phyloP scores from a whole-genome alignment of 2,113 vertebrate species.

The Paramisgurnus dabryanus region DNA sequence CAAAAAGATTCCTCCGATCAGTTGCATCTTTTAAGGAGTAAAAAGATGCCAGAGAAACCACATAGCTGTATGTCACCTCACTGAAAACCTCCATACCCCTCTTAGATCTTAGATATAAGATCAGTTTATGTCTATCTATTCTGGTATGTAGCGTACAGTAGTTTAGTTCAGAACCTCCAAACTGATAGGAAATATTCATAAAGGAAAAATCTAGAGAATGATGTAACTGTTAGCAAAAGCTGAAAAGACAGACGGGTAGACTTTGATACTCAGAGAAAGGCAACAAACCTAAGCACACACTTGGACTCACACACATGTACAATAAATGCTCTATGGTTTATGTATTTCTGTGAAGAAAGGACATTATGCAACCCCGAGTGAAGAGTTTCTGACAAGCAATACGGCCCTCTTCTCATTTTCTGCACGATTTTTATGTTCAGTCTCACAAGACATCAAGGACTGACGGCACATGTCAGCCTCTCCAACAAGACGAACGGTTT shows the following conservation, averaged over 20 bases:
- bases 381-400: slow-evolving; percentile 36
- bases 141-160: slow-evolving; percentile 49
- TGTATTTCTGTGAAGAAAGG: slow-evolving; percentile 16
- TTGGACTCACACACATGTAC: slow-evolving; percentile 20
- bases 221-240: slow-evolving; percentile 26
- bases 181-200: slow-evolving; percentile 31
- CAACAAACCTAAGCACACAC: slow-evolving; percentile 44
- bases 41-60: background rate
- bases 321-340: slow-evolving; percentile 6
- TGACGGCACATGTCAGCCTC: background rate
- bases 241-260: background rate
- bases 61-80: background rate
- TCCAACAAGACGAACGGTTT: slow-evolving; percentile 34
- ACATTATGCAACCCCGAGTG: slow-evolving; percentile 44
- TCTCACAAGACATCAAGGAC: slow-evolving; percentile 24
- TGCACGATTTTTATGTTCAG: background rate
- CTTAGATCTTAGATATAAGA: slow-evolving; percentile 34
- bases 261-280: slow-evolving; percentile 26
- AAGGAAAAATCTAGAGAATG: slow-evolving; percentile 26
- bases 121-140: slow-evolving; percentile 52
- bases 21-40: slow-evolving; percentile 3
- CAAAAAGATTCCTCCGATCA: background rate
- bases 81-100: slow-evolving; percentile 13
- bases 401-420: slow-evolving; percentile 16
- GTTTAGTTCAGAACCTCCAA: slow-evolving; percentile 48